Percentiles rank a stretch among this genome's conserved stretches.
phyloP scores from a whole-genome alignment of 2,888 invertebrate genomes.

The Tachina grossa region DNA sequence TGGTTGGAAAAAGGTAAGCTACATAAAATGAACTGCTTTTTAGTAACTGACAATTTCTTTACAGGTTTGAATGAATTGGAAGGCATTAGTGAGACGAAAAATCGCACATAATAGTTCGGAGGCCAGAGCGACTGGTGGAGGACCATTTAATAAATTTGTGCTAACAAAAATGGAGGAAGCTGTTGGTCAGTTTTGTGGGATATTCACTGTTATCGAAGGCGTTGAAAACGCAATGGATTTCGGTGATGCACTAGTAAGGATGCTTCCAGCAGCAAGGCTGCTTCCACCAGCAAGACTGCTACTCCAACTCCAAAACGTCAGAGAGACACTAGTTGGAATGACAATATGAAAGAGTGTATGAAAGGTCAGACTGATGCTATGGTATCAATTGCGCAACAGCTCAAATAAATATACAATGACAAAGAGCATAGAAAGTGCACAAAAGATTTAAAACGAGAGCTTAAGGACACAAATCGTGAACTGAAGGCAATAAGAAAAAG shows the following conservation, averaged over 20 bases:
- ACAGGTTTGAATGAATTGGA: too few relatives aligned
- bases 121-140: conserved; percentile 32
- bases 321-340: conserved; percentile 23
- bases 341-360: conserved; percentile 29
- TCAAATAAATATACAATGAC: conserved; percentile 23
- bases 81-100: too few relatives aligned
- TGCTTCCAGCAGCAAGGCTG: conserved; percentile 9
- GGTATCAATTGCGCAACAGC: conserved; percentile 31
- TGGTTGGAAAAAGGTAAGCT: conserved; percentile 36
- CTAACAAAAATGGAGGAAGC: conserved; percentile 36
- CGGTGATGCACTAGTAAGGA: conserved; percentile 3
- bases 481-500: conserved; percentile 35
- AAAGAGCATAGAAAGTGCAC: conserved; percentile 19
- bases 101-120: conserved; percentile 22
- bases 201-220: conserved; percentile 40
- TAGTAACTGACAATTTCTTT: conserved; percentile 8
- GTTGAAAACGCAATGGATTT: too few relatives aligned
- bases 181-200: conserved; percentile 33
- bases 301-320: conserved; percentile 28
- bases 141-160: conserved; percentile 30
- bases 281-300: conserved; percentile 33
- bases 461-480: conserved; percentile 14
- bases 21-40: conserved; percentile 16
- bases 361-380: conserved; percentile 26
- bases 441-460: too few relatives aligned